A percentile compares a stretch with the other conserved stretches of the same genome.
These are phyloP conservation scores for Geophilus truncorum DNA, from an alignment of 2,888 invertebrate species.

Conservation along the genomic window DNA sequence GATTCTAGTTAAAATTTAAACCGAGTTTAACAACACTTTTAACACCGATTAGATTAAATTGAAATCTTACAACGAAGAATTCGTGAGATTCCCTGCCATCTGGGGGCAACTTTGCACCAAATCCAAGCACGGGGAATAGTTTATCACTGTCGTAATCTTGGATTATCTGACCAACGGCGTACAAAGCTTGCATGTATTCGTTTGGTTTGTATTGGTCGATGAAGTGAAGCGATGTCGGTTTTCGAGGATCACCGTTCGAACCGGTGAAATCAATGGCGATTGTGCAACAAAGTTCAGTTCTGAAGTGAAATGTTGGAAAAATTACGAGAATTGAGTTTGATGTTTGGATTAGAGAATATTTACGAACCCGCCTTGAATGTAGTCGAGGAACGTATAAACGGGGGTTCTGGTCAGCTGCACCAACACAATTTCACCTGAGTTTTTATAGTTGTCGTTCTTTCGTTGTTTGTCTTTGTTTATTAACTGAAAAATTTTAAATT, in stretches of 20 bases:
- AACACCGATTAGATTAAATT: no score
- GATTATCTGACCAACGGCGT: conserved; percentile 44
- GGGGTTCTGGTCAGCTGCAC: conserved; percentile 35
- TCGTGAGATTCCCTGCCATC: conserved; percentile 49
- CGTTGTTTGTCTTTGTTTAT: no score
- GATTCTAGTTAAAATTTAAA: conserved; percentile 50
- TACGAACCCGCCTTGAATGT: conserved; percentile 54
- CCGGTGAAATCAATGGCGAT: conserved; percentile 52
- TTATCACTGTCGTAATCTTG: conserved; percentile 45
- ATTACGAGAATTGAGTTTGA: background rate
- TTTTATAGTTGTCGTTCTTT: conserved; percentile 50
- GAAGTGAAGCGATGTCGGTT: conserved; percentile 41
- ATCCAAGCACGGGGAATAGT: conserved; percentile 54
- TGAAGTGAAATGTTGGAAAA: conserved; percentile 31
- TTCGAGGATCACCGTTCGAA: conserved; percentile 40
- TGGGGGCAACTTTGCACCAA: conserved; percentile 54
- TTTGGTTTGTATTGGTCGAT: conserved; percentile 40
- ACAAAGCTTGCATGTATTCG: conserved; percentile 46
- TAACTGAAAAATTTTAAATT: no score
- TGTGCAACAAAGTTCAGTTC: conserved; percentile 50
- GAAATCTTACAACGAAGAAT: conserved; percentile 46
- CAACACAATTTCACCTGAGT: conserved; percentile 47
- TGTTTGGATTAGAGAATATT: background rate
- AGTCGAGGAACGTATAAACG: conserved; percentile 56
- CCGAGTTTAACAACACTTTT: no score